Conservation (phyloP, 2,888 invertebrate species). For the Papilio demoleus region DNA sequence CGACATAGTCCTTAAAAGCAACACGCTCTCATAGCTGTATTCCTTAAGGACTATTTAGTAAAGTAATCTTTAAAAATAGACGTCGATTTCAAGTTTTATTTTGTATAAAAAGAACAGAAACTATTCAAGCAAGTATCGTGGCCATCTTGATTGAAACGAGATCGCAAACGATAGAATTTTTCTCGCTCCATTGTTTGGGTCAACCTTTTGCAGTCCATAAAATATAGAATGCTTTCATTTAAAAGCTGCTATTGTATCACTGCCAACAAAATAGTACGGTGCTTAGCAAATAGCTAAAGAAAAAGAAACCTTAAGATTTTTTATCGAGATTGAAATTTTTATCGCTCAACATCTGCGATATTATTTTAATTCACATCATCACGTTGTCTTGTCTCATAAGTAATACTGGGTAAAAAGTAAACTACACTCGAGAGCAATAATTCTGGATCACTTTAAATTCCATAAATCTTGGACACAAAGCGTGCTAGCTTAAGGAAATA, state of each 20-base stretch:
- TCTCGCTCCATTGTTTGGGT: slow-evolving; percentile 18
- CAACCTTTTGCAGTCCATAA: slow-evolving; percentile 16
- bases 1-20: background rate
- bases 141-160: slow-evolving; percentile 22
- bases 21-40: background rate
- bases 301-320: background rate
- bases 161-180: slow-evolving; percentile 30
- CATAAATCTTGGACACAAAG: no score
- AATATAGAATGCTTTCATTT: slow-evolving; percentile 12
- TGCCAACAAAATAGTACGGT: background rate
- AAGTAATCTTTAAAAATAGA: background rate
- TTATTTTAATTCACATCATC: background rate
- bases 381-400: no score
- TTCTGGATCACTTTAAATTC: no score
- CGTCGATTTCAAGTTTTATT: slow-evolving; percentile 1
- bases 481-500: no score
- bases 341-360: background rate
- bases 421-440: no score
- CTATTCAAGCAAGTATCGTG: slow-evolving; percentile 23
- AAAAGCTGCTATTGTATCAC: background rate
- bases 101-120: slow-evolving; percentile 26
- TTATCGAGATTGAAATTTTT: background rate
- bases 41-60: background rate
- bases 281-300: slow-evolving; percentile 1
- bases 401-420: no score